Base-by-base conservation (phyloP, 2,888 invertebrate genomes). In the Adelognathus sp. region DNA sequence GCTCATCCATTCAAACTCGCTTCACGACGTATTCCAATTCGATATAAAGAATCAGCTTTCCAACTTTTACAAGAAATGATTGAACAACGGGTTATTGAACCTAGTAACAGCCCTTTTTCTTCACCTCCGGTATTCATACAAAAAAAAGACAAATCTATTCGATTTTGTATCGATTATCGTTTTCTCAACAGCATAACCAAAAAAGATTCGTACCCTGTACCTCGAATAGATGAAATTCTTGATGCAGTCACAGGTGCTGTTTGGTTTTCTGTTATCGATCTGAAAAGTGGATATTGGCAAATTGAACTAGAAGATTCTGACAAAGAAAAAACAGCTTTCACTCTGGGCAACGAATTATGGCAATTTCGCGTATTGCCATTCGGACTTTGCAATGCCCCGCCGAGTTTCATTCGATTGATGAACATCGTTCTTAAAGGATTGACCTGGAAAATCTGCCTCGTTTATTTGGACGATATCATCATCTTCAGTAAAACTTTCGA, bases 381-480 rank as follows among this genome's bases (percentile, higher is more conserved):
- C 14, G 76, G 76, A 14, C 31, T 71, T 2, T 76, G 76, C 7
- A 64, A 71, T 41, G 60, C 76, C n/a, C 70, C 66, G 5, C 27
- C 52, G 6, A 76, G 50, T 6, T 71, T 76, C 21, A 56, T 66
- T 3, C 27, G 74, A 2, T 7, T 74, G 7, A 71, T 76, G 50
- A 70, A 76, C 7, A 18, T 41, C n/a, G 66, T 76, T 16, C 33
- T 76, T n/a, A 50, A 78, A 58, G 54, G 72, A 54, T 9, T 83
- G 80, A 86, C 87, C 90, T 77, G 81, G 72, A 77, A 81, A 46
- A 82, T 60, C 0, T 81, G 76, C n/a, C 21, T 83, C 14, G 76
- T 84, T 0, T 83, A 83, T 58, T 50, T 82, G 1, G 83, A 84
- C 14, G 83, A 83, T 75, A 82, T 80, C 11, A 79, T 83, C 18